These are phyloP conservation scores for Ariolimax columbianus DNA, from an alignment of 2,888 invertebrate species.

Conservation along the genomic window DNA sequence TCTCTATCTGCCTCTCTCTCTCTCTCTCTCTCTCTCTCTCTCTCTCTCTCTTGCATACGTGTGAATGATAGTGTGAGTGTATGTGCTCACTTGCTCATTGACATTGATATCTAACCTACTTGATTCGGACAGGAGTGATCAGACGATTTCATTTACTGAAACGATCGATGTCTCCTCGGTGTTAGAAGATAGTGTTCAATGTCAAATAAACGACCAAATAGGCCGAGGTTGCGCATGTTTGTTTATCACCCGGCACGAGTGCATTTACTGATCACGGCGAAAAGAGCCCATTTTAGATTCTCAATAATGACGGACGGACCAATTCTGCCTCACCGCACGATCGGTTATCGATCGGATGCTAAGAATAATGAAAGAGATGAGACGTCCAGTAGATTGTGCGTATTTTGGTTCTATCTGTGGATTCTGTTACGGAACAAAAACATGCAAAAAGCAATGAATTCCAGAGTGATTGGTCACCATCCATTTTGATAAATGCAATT, in stretches of 20 bases:
- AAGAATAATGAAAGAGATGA: neutral
- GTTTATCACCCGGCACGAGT: constrained; percentile 3
- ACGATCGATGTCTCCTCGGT: neutral
- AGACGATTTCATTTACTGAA: neutral
- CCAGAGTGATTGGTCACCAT: too few species aligned
- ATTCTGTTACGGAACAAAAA: neutral
- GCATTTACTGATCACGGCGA: constrained; percentile 12
- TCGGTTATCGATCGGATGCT: neutral
- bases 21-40: too few species aligned
- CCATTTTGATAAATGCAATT: too few species aligned
- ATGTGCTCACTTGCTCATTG: too few species aligned
- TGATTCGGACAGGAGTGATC: too few species aligned
- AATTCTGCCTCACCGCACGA: neutral
- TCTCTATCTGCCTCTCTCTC: too few species aligned
- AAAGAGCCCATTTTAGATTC: neutral
- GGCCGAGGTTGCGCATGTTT: neutral
- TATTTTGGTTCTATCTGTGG: neutral
- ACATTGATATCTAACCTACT: too few species aligned
- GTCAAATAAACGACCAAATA: neutral
- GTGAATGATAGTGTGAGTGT: too few species aligned
- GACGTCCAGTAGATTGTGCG: neutral
- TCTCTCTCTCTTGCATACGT: too few species aligned
- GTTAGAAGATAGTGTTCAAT: neutral
- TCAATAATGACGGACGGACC: neutral
- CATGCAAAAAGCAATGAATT: neutral